These are phyloP conservation scores for Peromyscus nudipes DNA, from an alignment of 2,797 vertebrate genomes.

Conservation along the genomic window DNA sequence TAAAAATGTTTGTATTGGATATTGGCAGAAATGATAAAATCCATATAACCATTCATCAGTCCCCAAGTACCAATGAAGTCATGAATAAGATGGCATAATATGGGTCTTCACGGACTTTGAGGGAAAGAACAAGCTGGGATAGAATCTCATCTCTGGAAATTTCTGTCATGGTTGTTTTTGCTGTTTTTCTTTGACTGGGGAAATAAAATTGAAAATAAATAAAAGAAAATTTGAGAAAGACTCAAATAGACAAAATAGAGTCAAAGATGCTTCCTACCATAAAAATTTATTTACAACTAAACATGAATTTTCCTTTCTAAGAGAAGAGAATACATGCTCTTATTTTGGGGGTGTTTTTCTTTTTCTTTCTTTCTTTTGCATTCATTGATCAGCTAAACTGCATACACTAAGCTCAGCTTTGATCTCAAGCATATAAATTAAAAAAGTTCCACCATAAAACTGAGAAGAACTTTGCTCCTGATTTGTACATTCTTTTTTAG, in stretches of 20 bases:
- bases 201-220: background rate
- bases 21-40: slow-evolving; percentile 28
- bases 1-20: background rate
- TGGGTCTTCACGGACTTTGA: background rate
- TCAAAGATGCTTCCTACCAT: background rate
- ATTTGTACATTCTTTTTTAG: background rate
- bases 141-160: background rate
- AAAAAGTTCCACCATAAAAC: background rate
- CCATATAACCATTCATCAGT: background rate
- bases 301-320: background rate
- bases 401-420: background rate
- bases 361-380: background rate
- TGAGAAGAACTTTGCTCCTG: background rate
- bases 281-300: background rate
- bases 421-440: background rate
- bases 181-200: background rate
- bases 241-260: background rate
- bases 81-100: background rate
- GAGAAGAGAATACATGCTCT: background rate
- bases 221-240: background rate
- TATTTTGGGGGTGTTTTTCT: background rate
- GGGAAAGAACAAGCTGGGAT: background rate
- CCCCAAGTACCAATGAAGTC: background rate
- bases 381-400: background rate
- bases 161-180: background rate